phyloP scores from a whole-genome alignment of 2,888 invertebrate species.

The Xanthorhoe designata region DNA sequence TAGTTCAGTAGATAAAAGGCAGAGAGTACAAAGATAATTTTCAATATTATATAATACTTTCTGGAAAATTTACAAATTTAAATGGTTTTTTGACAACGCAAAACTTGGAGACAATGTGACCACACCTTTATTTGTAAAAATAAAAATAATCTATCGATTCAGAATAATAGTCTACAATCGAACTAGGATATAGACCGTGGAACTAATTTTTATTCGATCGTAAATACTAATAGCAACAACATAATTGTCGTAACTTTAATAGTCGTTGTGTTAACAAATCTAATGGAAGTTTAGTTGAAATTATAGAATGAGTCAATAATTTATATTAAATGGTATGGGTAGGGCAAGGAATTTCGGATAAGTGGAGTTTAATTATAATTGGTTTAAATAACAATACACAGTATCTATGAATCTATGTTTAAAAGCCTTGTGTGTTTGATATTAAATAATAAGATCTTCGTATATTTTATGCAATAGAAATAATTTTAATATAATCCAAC shows the following conservation, averaged over 20 bases:
- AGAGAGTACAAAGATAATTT: no score
- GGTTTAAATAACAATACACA: background rate
- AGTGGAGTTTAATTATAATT: background rate
- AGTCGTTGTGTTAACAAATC: constrained; percentile 33
- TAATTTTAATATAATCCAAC: no score
- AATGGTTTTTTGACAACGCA: background rate
- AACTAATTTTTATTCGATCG: constrained; percentile 63
- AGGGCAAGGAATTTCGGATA: background rate
- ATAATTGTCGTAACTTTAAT: constrained; percentile 50
- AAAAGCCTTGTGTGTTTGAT: no score
- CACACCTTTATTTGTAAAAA: constrained; percentile 35
- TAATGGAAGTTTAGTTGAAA: constrained; percentile 25
- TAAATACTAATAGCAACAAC: constrained; percentile 48
- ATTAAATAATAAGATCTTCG: no score
- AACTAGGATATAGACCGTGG: constrained; percentile 57
- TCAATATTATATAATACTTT: no score
- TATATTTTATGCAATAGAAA: no score
- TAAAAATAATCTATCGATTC: constrained; percentile 47
- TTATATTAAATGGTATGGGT: constrained; percentile 5
- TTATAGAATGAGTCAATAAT: constrained; percentile 5
- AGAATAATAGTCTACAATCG: constrained; percentile 41
- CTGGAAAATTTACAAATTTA: no score
- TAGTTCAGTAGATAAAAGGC: no score
- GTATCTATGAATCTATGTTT: no score
- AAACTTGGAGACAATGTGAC: background rate